phyloP scores from a whole-genome alignment of 1,140 invertebrate genomes.

The Hesperophylax magnus region DNA sequence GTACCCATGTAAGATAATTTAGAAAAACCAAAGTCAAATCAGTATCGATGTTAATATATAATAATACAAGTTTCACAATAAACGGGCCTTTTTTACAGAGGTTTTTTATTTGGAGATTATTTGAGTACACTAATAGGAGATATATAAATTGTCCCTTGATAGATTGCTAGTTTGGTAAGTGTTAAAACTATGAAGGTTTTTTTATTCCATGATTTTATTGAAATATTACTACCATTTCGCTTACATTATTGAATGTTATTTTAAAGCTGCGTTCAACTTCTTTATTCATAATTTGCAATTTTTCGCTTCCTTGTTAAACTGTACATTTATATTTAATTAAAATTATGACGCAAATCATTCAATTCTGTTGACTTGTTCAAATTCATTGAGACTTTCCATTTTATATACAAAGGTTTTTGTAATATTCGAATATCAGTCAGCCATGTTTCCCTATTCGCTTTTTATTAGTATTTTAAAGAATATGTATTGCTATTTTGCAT shows the following conservation, averaged over 20 bases:
- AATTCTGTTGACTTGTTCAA: too few species aligned
- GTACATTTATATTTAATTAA: too few species aligned
- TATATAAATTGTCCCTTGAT: slow-evolving; percentile 8
- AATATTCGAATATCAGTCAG: too few species aligned
- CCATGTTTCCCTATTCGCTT: background rate
- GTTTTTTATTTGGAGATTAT: background rate
- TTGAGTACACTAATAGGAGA: slow-evolving; percentile 7
- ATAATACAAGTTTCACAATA: too few species aligned
- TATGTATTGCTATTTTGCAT: background rate
- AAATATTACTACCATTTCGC: background rate
- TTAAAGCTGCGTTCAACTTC: background rate
- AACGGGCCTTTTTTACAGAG: too few species aligned
- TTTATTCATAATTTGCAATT: background rate
- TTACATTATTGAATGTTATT: background rate
- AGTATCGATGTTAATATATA: too few species aligned
- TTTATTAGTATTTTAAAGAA: background rate
- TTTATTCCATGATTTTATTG: background rate
- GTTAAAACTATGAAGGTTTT: background rate
- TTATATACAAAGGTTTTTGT: too few species aligned
- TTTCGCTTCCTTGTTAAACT: too few species aligned
- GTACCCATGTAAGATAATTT: too few species aligned
- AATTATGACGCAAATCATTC: too few species aligned
- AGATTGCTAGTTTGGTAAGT: slow-evolving; percentile 44
- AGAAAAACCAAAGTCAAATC: too few species aligned
- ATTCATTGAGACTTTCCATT: too few species aligned